phyloP scores from a whole-genome alignment of 1,140 invertebrate species.

The Ceratoteleas bidentatus region DNA sequence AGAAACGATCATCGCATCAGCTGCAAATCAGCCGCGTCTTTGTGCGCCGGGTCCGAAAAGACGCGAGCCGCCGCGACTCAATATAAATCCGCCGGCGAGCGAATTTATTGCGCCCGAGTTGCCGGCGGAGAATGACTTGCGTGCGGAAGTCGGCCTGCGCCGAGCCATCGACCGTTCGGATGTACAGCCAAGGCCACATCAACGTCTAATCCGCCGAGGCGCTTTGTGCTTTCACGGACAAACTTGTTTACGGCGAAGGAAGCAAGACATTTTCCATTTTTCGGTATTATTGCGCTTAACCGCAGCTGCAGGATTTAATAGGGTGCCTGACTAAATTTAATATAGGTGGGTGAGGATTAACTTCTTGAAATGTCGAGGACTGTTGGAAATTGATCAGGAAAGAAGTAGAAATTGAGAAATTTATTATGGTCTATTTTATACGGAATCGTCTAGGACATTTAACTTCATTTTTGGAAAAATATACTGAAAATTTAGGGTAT shows the following conservation, averaged over 20 bases:
- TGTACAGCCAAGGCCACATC: constrained; percentile 39
- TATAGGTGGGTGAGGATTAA: too few relatives aligned
- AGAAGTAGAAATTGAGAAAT: too few relatives aligned
- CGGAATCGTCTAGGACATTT: too few relatives aligned
- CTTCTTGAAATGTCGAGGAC: too few relatives aligned
- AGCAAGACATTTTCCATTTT: too few relatives aligned
- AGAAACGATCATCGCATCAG: constrained; percentile 35
- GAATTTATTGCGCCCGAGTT: constrained; percentile 53
- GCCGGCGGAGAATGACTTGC: constrained; percentile 39
- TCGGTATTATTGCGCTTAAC: too few relatives aligned
- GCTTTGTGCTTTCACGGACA: constrained; percentile 16
- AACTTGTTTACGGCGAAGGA: not conserved
- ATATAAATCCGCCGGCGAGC: constrained; percentile 56
- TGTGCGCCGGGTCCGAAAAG: constrained; percentile 38
- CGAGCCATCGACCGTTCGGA: constrained; percentile 46
- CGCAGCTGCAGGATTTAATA: too few relatives aligned
- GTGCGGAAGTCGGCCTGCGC: constrained; percentile 37
- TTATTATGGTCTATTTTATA: too few relatives aligned
- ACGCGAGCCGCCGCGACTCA: constrained; percentile 40
- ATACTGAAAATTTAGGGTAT: too few relatives aligned
- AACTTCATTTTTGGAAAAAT: too few relatives aligned
- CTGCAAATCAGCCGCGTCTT: constrained; percentile 64
- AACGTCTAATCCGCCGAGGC: constrained; percentile 20
- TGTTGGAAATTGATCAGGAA: too few relatives aligned
- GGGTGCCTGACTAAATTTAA: too few relatives aligned